Evolutionary conservation across 1,140 invertebrate genomes (phyloP), one percentile per base, ranked within the genome.

Genomic region (Homalodisca vitripennis): DNA sequence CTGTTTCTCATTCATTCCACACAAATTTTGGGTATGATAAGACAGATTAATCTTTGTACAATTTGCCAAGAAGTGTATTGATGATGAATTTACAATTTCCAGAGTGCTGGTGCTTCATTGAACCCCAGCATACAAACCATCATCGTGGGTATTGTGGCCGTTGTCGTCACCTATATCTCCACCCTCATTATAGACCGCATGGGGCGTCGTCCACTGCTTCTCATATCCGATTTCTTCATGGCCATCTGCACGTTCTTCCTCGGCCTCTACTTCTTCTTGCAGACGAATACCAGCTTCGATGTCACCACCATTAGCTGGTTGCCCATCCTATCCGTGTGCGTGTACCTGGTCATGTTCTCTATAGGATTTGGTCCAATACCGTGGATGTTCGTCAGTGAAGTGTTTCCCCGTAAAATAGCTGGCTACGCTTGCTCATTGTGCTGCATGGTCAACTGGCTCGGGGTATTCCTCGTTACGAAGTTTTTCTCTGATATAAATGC

Each of bases 401-500:
- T 91, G 66, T 89, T 89, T 81, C 81, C 89, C 72, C 83, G 90
- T 74, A 85, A 90, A 46, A 84, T 93, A 30, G 92, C 92, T 74
- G 90, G 89, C 66, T 86, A 92, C 22, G 91, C 89, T 68, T 78
- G 83, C 73, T 86, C 90, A 0, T 85, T 92, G 48, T 88, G 89
- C 12, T 88, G 90, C 80, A 83, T 87, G 2, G 85, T 89, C 27
- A 93, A 92, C 77, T 94, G 93, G 92, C 72, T 90, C 1, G 83
- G 89, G 74, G 90, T 88, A 41, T 95, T 95, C 74, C 74, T 93
- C 1, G 87, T 95, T 0, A 94, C 93, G 12, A 92, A 90, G 77
- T 88, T 87, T 41, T 96, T 92, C 75, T 79, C 78, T 17, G 80
- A 86, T 14, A 72, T 95, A 41, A 84, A 84, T 63, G 65, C 68